A percentile compares a stretch with the other conserved stretches of the same genome.
These are phyloP conservation scores for Eidolon helvum DNA, from an alignment of 2,113 vertebrate genomes.

Conservation along the genomic window DNA sequence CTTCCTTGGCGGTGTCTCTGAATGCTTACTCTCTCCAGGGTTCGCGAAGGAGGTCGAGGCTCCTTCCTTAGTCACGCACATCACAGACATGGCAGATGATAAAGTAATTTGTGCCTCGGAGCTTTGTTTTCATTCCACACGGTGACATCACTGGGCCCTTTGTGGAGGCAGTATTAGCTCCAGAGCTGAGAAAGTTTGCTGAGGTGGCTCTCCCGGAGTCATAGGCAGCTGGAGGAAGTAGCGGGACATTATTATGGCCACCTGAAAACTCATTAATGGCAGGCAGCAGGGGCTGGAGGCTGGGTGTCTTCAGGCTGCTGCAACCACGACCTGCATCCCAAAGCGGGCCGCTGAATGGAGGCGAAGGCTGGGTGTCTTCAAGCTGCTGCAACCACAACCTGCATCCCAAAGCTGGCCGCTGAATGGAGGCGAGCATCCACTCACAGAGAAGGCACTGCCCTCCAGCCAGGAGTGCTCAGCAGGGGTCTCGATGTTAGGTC, in stretches of 20 bases:
- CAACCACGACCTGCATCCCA: background rate
- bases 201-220: background rate
- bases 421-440: background rate
- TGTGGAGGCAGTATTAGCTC: background rate
- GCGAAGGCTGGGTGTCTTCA: accelerated
- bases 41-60: accelerated
- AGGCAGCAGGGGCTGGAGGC: background rate
- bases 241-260: background rate
- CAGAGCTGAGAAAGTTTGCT: constrained; percentile 6
- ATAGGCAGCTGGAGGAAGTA: background rate
- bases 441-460: accelerated
- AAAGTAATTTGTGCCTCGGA: background rate
- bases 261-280: constrained; percentile 11
- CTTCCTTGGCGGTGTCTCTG: accelerated
- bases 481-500: accelerated
- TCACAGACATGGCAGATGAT: constrained; percentile 49
- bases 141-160: background rate
- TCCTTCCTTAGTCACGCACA: background rate
- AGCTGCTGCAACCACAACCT: background rate
- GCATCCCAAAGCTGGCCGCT: background rate
- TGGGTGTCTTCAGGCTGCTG: accelerated
- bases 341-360: too few relatives aligned
- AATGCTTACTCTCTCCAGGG: background rate
- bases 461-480: accelerated
- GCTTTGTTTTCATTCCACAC: background rate